Base-by-base conservation (phyloP, 2,797 vertebrate genomes). In the Rhincodon typus region DNA sequence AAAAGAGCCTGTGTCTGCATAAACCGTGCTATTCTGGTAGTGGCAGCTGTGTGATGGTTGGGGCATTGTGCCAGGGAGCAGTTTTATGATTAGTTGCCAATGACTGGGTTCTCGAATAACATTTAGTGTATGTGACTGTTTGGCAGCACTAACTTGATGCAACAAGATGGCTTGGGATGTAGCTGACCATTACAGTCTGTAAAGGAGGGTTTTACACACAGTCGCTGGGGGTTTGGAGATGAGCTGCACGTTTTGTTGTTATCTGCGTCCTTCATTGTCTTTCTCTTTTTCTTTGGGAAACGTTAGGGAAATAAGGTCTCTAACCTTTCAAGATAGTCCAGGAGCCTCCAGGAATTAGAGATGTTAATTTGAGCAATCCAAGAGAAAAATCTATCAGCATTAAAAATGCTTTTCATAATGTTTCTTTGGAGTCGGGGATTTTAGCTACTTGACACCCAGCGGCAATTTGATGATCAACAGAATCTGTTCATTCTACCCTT, bases 61-160 rank as follows among this genome's bases (percentile, higher is more conserved):
- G 97, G 97, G 97, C 87, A 96, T 70, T 96, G 96, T 96, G 96
- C 97, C 96, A 79, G 96, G 96, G 96, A 96, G 97, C 97, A 97
- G 97, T 96, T 96, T 97, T 96, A 94, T 94, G 95, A 96, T 72
- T 53, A 97, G 96, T 96, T 96, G 96, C 96, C 97, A 97, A 97
- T 97, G 96, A 97, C 98, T 98, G 97, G 97, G 96, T 97, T 97
- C 97, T 97, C 97, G 13, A 95, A 72, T 96, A 94, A 95, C 96
- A 96, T n/a, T 96, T 95, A 96, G 96, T 97, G 97, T 96, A 96
- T 97, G 97, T 87, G 67, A 19, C 95, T 74, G 93, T n/a, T 13
- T 82, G 17, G 79, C 79, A 42, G 38, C 79, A 82, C 21, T 38
- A 38, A 42, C 17, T 23, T 38, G 42, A 23, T 42, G 38, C 38